Evolutionary conservation across 2,113 vertebrate species (phyloP), one percentile per base, ranked within the genome.

Genomic region (Cottus gobio): DNA sequence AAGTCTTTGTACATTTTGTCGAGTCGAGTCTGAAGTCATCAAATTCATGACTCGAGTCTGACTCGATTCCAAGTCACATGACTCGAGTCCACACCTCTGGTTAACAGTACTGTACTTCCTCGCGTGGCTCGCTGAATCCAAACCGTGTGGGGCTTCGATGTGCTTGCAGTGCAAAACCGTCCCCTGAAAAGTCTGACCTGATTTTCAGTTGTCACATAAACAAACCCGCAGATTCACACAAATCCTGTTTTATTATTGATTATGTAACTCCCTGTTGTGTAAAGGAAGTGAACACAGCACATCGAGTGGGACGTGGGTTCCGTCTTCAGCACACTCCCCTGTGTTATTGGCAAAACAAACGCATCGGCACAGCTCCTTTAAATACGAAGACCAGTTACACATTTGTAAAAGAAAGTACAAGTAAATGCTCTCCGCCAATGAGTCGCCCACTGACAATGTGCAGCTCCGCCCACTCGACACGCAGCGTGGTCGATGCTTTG

Each of bases 171-270:
- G 73, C 65, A 86, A 84, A 26, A 87, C 10, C 69, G 28, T 46
- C 65, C 65, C 36, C 77, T 79, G 72, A 89, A 85, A 86, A 70
- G 46, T 63, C 72, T 92, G 90, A 89, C 90, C 87, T 86, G 86
- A 56, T 89, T 93, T 89, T 46, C 42, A 80, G 78, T 82, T 87
- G 83, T 87, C 86, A 85, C 67, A 80, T 82, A 88, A 90, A 91
- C 93, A 92, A 75, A 48, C 77, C 81, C 7, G 12, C 80, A 84
- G 69, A 63, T 67, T 79, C 82, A 85, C 80, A 80, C 50, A 83
- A 69, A 74, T 84, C 63, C 62, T 66, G 54, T 69, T 77, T 62
- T 56, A 63, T 92, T 90, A 87, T 77, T 62, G 56, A 63, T 92
- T 90, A 87, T 73, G 79, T 85, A 91, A 91, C 37, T 78, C 79